phyloP scores from a whole-genome alignment of 30 jellyfish, hydroid and myxozoan species.

The Nemopilema nomurai region DNA sequence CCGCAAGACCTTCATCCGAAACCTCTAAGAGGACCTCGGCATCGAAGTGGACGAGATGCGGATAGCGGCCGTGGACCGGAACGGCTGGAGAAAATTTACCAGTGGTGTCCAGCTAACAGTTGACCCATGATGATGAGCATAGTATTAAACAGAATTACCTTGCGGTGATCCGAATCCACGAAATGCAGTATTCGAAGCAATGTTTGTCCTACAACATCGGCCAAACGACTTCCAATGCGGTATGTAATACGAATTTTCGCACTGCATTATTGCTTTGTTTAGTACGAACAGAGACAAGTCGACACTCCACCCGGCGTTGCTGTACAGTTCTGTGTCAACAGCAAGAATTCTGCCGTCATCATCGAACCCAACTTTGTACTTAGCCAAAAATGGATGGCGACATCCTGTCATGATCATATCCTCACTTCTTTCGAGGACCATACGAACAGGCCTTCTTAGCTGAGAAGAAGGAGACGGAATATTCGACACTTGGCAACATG shows the following conservation, averaged over 20 bases:
- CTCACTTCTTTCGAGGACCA: constrained; percentile 33
- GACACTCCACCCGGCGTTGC: constrained; percentile 44
- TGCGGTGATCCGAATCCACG: constrained; percentile 53
- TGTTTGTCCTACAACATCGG: constrained; percentile 18
- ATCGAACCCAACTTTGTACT: constrained; percentile 47
- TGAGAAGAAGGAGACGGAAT: not conserved
- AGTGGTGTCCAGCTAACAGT: too few relatives aligned
- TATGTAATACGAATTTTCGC: constrained; percentile 3
- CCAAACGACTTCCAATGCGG: constrained; percentile 24
- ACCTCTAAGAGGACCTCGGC: not conserved
- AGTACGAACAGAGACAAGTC: constrained; percentile 13
- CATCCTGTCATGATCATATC: constrained; percentile 36
- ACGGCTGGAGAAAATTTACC: too few relatives aligned
- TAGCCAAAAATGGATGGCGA: constrained; percentile 35
- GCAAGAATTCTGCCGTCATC: constrained; percentile 26
- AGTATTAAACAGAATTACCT: too few relatives aligned
- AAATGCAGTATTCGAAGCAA: constrained; percentile 45
- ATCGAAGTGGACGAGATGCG: not conserved
- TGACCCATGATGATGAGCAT: too few relatives aligned
- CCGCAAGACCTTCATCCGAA: not conserved
- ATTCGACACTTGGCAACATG: too few relatives aligned
- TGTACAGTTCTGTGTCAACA: constrained; percentile 7
- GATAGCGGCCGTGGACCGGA: too few relatives aligned
- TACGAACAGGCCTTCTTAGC: constrained; percentile 29
- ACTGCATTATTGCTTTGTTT: not conserved